Conservation (phyloP, 1,140 invertebrate species). For the Heliconius eleuchia region DNA sequence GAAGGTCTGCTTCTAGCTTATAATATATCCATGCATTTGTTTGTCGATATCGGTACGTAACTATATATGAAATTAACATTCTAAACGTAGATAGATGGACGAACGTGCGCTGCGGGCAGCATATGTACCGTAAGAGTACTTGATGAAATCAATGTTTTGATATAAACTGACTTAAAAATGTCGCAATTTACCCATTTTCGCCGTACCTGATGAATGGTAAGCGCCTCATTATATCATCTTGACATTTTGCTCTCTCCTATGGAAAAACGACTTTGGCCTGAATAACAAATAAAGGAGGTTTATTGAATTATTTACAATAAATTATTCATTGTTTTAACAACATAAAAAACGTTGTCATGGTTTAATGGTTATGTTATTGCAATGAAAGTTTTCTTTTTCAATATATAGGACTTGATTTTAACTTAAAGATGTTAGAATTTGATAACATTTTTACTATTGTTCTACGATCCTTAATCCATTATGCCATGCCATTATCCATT, state of each 20-base stretch:
- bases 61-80: conserved; percentile 71
- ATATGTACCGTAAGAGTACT: conserved; percentile 46
- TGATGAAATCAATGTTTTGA: conserved; percentile 58
- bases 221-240: conserved; percentile 46
- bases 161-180: conserved; percentile 52
- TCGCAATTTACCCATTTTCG: conserved; percentile 51
- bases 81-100: conserved; percentile 63
- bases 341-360: neutral
- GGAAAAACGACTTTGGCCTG: conserved; percentile 22
- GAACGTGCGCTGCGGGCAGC: conserved; percentile 73
- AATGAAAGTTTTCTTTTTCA: neutral
- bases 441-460: no score
- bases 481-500: no score
- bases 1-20: conserved; percentile 51
- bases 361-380: neutral
- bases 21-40: conserved; percentile 49
- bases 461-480: no score
- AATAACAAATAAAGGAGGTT: conserved; percentile 18
- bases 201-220: conserved; percentile 44
- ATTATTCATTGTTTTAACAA: neutral
- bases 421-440: no score
- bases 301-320: conserved; percentile 6
- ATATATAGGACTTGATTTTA: no score
- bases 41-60: conserved; percentile 58
- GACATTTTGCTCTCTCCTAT: conserved; percentile 38